Conservation (phyloP, 1,140 invertebrate genomes). For the Papilio dardanus region DNA sequence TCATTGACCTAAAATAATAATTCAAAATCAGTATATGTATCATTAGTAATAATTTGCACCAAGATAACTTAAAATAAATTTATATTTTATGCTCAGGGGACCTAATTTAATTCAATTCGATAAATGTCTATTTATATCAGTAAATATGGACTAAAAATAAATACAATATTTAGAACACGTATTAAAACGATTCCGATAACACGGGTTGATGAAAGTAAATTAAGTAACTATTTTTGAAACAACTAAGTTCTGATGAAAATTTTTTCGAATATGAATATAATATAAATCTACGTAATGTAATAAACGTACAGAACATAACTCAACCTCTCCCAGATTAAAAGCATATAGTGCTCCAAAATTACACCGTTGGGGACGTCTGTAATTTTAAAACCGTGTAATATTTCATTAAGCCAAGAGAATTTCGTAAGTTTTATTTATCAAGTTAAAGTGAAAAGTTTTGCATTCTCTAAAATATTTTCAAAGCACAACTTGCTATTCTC, state of each 20-base stretch:
- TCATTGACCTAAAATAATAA: constrained; percentile 89
- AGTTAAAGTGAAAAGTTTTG: constrained; percentile 30
- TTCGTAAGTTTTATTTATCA: constrained; percentile 24
- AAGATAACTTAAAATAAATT: not conserved
- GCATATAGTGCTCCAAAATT: constrained; percentile 5
- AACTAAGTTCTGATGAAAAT: not conserved
- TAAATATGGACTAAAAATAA: not conserved
- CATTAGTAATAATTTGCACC: too few relatives aligned
- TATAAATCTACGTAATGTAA: not conserved
- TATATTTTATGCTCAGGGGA: not conserved
- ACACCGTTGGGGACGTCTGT: not conserved
- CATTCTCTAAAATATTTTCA: constrained; percentile 23
- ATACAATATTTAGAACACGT: not conserved
- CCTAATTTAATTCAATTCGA: too few relatives aligned
- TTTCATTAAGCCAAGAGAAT: constrained; percentile 28
- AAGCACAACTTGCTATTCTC: constrained; percentile 4
- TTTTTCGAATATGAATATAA: not conserved
- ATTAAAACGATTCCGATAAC: not conserved
- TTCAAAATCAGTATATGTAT: not conserved
- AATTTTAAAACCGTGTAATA: not conserved
- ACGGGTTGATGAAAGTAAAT: not conserved
- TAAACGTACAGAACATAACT: constrained; percentile 2
- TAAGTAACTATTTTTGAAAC: not conserved
- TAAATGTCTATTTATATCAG: too few relatives aligned
- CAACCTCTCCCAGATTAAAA: not conserved